Evolutionary conservation across 2,113 vertebrate genomes (phyloP).

Genomic region (Siniperca knerii): DNA sequence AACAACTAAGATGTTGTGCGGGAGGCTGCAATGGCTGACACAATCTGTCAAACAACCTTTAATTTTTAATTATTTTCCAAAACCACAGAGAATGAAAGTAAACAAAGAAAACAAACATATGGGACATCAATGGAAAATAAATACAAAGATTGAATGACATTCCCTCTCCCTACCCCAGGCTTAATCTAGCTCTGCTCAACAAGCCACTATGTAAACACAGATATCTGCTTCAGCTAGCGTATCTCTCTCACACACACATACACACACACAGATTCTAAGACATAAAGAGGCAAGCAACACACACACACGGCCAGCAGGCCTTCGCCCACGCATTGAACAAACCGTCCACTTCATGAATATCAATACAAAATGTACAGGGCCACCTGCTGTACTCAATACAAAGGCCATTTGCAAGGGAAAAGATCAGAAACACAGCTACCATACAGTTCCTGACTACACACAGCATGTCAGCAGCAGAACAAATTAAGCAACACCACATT

Average conservation of each 20-base stretch:
- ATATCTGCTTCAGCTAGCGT: constrained; percentile 46
- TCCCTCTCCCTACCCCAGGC: neutral
- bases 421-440: constrained; percentile 31
- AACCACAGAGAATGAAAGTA: constrained; percentile 25
- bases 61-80: constrained; percentile 18
- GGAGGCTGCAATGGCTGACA: neutral
- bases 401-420: constrained; percentile 51
- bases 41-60: constrained; percentile 19
- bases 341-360: constrained; percentile 71
- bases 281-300: constrained; percentile 13
- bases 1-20: neutral
- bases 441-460: constrained; percentile 20
- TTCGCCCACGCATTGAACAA: constrained; percentile 54
- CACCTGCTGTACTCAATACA: constrained; percentile 69
- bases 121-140: constrained; percentile 21
- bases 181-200: constrained; percentile 41
- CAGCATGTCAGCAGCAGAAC: constrained; percentile 15
- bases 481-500: constrained; percentile 4
- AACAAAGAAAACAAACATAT: constrained; percentile 36
- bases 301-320: constrained; percentile 33
- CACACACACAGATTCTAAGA: constrained; percentile 33
- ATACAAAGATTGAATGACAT: constrained; percentile 12
- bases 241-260: constrained; percentile 18
- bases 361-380: constrained; percentile 65
- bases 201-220: constrained; percentile 60